Base-by-base conservation (phyloP, 2,888 invertebrate species). In the Nycteola revayana region DNA sequence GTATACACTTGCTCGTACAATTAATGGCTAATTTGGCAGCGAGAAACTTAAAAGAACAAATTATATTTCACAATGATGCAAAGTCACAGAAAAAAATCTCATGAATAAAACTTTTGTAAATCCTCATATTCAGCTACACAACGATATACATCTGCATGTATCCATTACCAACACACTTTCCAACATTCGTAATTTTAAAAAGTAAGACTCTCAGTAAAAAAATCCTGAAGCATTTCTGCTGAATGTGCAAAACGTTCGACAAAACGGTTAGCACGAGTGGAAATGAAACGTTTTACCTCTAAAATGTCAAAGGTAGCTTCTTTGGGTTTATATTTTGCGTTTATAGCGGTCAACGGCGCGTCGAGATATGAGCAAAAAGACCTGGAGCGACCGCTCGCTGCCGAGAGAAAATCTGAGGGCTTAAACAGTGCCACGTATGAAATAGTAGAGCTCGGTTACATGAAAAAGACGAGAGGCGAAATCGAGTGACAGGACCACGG, bases 351-450 rank as follows among this genome's bases (percentile, higher is more conserved):
- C 85, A 85, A 67, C 75, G 75, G 72, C 76, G 76, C 78, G 72
- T 75, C 67, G 75, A 64, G 73, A 75, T 70, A 78, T 65, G 75
- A 84, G 73, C 73, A 86, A 87, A 87, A 86, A 83, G 81, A 75
- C 61, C 59, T 57, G 62, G 58, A 65, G 66, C 73, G 66, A 69
- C 71, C 75, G 75, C 72, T 75, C 78, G 73, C 79, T 75, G 82
- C 77, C 75, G 79, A 55, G 85, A 84, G 85, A 79, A 86, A 86
- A 87, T 87, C 88, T 85, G 83, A 80, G 87, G 81, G 88, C 85
- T 88, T 88, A 88, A 86, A 88, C 84, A 88, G 82, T 81, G 79
- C 79, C 82, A 71, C 82, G 86, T 85, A 88, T 86, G 85, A 88
- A 88, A 87, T 87, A 86, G 82, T 83, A 70, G 78, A 71, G 80